Conservation (phyloP, 2,797 vertebrate genomes). For the Lagorchestes hirsutus region DNA sequence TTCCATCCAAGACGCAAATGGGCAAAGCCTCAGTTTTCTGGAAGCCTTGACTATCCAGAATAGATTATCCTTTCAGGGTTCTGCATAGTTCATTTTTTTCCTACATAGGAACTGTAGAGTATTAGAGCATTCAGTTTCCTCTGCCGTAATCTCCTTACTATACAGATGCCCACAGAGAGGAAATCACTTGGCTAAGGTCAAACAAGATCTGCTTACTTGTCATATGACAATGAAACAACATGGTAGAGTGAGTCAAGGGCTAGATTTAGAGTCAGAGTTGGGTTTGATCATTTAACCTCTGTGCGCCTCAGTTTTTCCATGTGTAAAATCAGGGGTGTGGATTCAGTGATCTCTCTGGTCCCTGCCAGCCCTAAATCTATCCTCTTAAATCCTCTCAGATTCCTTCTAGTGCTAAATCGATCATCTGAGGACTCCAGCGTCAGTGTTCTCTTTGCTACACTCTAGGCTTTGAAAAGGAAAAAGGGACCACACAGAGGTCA, state of each 20-base stretch:
- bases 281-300: background rate
- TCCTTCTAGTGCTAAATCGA: background rate
- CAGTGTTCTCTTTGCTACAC: background rate
- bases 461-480: slow-evolving; percentile 12
- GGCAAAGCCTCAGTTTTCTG: background rate
- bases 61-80: background rate
- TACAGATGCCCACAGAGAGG: background rate
- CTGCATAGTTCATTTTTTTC: background rate
- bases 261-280: background rate
- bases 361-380: background rate
- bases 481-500: slow-evolving; percentile 32
- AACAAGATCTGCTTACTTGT: background rate
- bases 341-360: background rate
- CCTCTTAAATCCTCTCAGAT: background rate
- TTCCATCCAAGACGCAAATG: background rate
- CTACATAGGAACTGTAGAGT: background rate
- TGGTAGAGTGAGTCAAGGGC: background rate
- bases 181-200: background rate
- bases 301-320: background rate
- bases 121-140: background rate
- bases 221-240: background rate
- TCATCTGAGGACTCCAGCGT: background rate
- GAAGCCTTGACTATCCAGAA: slow-evolving; percentile 16
- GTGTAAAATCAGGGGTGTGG: background rate
- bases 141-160: background rate